Base-by-base conservation (phyloP, 2,888 invertebrate species). In the Eristalinus sepulchralis region DNA sequence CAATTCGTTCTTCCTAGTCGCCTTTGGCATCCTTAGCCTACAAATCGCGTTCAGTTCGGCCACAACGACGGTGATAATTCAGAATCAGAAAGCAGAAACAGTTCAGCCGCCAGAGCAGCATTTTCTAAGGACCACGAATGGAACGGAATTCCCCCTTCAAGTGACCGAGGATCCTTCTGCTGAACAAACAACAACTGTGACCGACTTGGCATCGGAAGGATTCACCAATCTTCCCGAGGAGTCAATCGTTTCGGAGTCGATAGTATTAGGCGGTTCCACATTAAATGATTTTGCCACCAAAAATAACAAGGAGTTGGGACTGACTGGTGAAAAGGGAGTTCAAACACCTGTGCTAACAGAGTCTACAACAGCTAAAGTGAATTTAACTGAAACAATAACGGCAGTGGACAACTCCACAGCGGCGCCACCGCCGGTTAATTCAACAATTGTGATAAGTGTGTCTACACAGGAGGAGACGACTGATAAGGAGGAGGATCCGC, bases 91-190 rank as follows among this genome's bases (percentile, higher is more conserved):
- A 55, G 67, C 57, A 0, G 47, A 55, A 13, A 55, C 47, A 57
- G 33, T 83, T 20, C 86, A 79, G 8, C 80, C 87, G 9, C 67
- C 87, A 9, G 82, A 11, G 39, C 87, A 87, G 22, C 83, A 72
- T 47, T 83, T 80, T n/a, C 13, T 68, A 3, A 79, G 63, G 24
- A 71, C 55, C 0, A 79, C 83, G 6, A 87, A 87, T 77, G 87
- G 83, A 57, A 87, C 87, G 2, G 72, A 77, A 22, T 83, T 77
- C 55, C 87, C 87, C 0, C 66, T 87, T 0, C 62, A 78, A 36
- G 33, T 78, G 9, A 72, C 73, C 11, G 86, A 83, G 24, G 84
- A 76, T 67, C 80, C 67, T 27, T 34, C 63, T 13, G 0, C 22
- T 1, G 72, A 72, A 20, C 47, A 36, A 24, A 31, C 78, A 27